Conservation (phyloP, 2,888 invertebrate genomes). For the Clitarchus hookeri region DNA sequence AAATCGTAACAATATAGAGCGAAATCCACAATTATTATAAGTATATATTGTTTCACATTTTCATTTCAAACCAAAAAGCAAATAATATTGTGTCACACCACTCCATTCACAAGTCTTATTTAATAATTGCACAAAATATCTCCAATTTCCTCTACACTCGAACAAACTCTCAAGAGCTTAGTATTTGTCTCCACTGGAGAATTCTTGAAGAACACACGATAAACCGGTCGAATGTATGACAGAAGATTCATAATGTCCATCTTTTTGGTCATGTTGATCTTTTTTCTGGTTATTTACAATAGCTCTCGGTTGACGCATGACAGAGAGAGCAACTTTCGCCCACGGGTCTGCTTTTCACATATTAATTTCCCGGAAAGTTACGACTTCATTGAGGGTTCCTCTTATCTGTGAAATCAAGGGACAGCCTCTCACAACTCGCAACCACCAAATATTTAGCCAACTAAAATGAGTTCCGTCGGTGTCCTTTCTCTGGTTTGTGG, state of each 20-base stretch:
- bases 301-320: not conserved
- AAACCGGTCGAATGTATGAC: slow-evolving; percentile 33
- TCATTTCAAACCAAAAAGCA: too few relatives aligned
- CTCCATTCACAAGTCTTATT: not conserved
- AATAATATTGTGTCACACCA: not conserved
- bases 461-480: not conserved
- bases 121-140: not conserved
- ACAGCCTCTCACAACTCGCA: not conserved
- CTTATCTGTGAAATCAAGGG: not conserved
- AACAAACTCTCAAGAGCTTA: not conserved
- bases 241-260: slow-evolving; percentile 20
- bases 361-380: not conserved
- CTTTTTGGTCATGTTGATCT: not conserved
- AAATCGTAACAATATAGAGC: too few relatives aligned
- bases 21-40: too few relatives aligned
- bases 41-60: too few relatives aligned
- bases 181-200: slow-evolving; percentile 17
- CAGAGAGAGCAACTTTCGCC: not conserved
- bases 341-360: not conserved
- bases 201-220: slow-evolving; percentile 31
- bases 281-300: not conserved
- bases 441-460: not conserved
- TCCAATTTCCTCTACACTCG: not conserved
- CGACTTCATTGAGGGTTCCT: not conserved
- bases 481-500: not conserved